Conservation (phyloP, 2,888 invertebrate genomes). For the Busseola fusca region DNA sequence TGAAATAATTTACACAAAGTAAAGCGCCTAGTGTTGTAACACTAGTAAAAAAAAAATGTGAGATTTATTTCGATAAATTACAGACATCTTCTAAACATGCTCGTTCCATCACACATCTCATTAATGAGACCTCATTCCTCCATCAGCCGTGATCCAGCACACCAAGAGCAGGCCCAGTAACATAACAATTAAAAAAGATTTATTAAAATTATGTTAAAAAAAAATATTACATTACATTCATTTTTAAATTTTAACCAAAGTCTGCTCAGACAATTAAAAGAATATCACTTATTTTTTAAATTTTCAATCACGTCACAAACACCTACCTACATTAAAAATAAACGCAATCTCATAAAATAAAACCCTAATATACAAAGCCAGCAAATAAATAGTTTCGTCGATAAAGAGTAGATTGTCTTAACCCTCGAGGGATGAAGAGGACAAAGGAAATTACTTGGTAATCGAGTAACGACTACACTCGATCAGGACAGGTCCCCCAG, state of each 20-base stretch:
- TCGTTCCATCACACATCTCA: neutral
- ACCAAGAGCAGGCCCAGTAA: neutral
- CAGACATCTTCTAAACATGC: neutral
- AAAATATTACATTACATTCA: neutral
- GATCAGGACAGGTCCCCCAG: constrained; percentile 37
- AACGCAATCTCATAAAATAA: neutral
- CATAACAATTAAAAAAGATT: neutral
- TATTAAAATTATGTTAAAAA: no score
- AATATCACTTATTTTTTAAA: neutral
- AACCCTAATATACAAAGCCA: neutral
- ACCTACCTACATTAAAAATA: neutral
- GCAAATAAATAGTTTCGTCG: constrained; percentile 10
- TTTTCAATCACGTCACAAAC: neutral
- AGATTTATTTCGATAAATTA: neutral
- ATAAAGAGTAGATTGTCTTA: constrained; percentile 34
- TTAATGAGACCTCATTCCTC: neutral
- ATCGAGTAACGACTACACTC: constrained; percentile 28
- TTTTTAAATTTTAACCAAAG: no score
- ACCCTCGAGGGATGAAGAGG: constrained; percentile 29
- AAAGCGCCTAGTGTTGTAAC: no score
- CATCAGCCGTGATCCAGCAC: neutral
- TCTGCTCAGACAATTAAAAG: neutral
- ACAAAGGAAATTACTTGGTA: constrained; percentile 20
- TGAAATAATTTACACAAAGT: no score
- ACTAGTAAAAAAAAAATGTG: no score